phyloP scores from a whole-genome alignment of 2,888 invertebrate species.

The Chalcosyrphus nemorum region DNA sequence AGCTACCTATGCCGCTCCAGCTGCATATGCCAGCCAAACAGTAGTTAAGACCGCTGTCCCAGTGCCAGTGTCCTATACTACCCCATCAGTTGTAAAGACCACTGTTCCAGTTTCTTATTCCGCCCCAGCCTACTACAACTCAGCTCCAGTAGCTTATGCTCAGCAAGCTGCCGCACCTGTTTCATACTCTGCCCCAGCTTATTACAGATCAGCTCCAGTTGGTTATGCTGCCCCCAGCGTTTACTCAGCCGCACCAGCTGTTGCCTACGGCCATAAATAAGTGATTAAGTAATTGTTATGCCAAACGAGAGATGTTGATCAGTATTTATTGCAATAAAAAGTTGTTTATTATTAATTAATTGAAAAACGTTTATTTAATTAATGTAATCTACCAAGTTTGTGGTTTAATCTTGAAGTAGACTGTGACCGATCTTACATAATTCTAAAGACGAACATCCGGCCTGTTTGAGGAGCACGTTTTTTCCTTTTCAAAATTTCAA shows the following conservation, averaged over 20 bases:
- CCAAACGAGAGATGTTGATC: slow-evolving; percentile 31
- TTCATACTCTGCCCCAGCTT: neutral
- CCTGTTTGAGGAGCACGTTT: too few species aligned
- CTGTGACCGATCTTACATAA: too few species aligned
- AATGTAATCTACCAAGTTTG: too few species aligned
- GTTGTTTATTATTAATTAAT: slow-evolving; percentile 6
- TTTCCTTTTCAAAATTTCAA: too few species aligned
- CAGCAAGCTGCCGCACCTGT: neutral
- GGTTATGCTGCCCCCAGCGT: neutral
- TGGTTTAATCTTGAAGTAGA: too few species aligned
- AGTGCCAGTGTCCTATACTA: slow-evolving; percentile 62
- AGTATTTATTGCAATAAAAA: slow-evolving; percentile 45
- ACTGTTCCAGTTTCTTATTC: neutral
- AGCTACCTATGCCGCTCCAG: slow-evolving; percentile 46
- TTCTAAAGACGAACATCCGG: too few species aligned
- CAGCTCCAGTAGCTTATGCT: neutral
- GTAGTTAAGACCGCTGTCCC: slow-evolving; percentile 52
- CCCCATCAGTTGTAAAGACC: slow-evolving; percentile 19
- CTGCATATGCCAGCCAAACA: slow-evolving; percentile 66
- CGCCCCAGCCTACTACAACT: slow-evolving; percentile 2
- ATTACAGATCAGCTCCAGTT: slow-evolving; percentile 26
- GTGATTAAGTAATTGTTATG: slow-evolving; percentile 9
- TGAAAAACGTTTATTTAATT: too few species aligned
- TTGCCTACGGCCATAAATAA: slow-evolving; percentile 27
- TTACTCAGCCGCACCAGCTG: slow-evolving; percentile 4